These are phyloP conservation scores for Stegastes partitus DNA, from an alignment of 2,113 vertebrate genomes.

Conservation along the genomic window DNA sequence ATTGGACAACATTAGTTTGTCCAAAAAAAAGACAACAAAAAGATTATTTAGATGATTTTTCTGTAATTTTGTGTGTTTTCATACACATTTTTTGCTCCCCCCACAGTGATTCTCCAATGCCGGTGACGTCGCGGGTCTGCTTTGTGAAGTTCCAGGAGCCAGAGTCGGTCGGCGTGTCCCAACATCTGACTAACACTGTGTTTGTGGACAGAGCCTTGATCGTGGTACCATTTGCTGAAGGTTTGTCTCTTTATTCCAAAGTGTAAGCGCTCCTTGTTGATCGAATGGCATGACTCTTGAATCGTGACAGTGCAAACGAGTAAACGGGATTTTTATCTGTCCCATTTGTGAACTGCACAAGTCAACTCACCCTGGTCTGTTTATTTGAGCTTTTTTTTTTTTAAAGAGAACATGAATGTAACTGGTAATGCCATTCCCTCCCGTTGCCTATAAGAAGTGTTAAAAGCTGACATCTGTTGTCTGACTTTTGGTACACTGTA, in stretches of 20 bases:
- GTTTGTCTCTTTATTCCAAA: conserved; percentile 87
- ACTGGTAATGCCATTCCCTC: conserved; percentile 30
- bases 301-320: conserved; percentile 28
- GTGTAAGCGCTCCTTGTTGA: conserved; percentile 51
- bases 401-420: conserved; percentile 38
- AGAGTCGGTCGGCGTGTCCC: conserved; percentile 96
- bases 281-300: conserved; percentile 44
- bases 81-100: conserved; percentile 47
- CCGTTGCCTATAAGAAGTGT: conserved; percentile 8
- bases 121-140: conserved; percentile 96
- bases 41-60: too few relatives aligned
- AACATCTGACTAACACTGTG: conserved; percentile 98
- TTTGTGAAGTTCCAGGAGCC: conserved; percentile 99
- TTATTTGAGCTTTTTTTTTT: conserved; percentile 28
- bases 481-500: conserved; percentile 49
- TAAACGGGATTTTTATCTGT: conserved; percentile 7
- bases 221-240: conserved; percentile 98
- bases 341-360: background rate
- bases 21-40: too few relatives aligned
- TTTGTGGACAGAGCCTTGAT: conserved; percentile 99
- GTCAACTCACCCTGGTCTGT: conserved; percentile 12
- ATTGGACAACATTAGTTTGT: too few relatives aligned
- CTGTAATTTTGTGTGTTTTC: background rate
- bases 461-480: conserved; percentile 35
- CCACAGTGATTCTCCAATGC: conserved; percentile 95